phyloP scores from a whole-genome alignment of 2,888 invertebrate genomes.

The Athalia cordata region DNA sequence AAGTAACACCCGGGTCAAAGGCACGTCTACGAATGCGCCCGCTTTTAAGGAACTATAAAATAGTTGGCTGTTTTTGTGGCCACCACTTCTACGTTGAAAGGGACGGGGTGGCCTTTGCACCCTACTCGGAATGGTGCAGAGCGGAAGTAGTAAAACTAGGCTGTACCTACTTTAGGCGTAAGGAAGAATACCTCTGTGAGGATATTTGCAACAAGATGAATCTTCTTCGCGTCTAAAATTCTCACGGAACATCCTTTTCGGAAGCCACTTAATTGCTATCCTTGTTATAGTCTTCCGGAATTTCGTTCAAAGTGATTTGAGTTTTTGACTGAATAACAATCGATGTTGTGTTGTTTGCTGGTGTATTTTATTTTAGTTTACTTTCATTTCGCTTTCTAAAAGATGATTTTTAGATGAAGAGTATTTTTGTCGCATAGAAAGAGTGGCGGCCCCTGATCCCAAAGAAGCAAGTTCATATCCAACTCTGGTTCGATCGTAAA shows the following conservation, averaged over 20 bases:
- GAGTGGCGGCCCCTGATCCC: conserved; percentile 14
- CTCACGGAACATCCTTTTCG: neutral
- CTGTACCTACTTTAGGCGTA: neutral
- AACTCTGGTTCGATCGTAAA: conserved; percentile 60
- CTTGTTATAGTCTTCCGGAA: neutral
- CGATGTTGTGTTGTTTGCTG: neutral
- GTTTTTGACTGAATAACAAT: no score
- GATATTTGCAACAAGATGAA: neutral
- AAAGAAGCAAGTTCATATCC: conserved; percentile 34
- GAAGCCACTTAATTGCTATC: neutral
- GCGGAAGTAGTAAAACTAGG: conserved; percentile 33
- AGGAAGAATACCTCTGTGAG: conserved; percentile 2
- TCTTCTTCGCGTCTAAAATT: conserved; percentile 14
- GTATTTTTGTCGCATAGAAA: neutral
- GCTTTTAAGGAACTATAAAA: conserved; percentile 68
- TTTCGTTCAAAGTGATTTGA: no score
- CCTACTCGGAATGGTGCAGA: conserved; percentile 2
- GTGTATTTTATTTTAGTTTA: no score
- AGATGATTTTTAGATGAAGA: neutral
- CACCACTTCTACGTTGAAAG: conserved; percentile 33
- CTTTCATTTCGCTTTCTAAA: neutral
- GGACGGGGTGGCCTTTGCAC: conserved; percentile 11
- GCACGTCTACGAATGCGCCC: conserved; percentile 48
- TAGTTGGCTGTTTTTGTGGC: conserved; percentile 54
- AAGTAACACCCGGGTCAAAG: conserved; percentile 32